phyloP scores from a whole-genome alignment of 2,113 vertebrate genomes.

The Chroicocephalus ridibundus region DNA sequence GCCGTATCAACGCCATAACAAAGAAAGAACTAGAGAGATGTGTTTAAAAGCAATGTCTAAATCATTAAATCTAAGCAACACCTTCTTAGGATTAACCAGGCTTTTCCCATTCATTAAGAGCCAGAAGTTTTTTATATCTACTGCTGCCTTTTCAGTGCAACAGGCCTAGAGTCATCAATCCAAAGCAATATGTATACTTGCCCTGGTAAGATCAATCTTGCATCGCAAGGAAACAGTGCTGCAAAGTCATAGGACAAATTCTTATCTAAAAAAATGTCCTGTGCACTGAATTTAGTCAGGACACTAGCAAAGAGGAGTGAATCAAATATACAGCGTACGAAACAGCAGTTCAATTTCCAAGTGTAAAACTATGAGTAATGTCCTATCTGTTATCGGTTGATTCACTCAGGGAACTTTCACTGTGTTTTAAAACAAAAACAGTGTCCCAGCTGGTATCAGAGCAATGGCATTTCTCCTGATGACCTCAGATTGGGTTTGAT shows the following conservation, averaged over 20 bases:
- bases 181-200: neutral
- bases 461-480: neutral
- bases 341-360: neutral
- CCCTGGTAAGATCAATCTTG: neutral
- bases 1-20: neutral
- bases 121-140: neutral
- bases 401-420: neutral
- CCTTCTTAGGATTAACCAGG: neutral
- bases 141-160: neutral
- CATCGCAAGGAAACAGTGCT: neutral
- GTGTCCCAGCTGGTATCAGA: neutral
- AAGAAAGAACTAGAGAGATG: neutral
- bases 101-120: neutral
- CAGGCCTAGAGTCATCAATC: neutral
- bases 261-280: neutral
- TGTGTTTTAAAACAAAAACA: neutral
- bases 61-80: neutral
- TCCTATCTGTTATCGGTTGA: neutral
- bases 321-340: neutral
- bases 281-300: slow-evolving; percentile 1
- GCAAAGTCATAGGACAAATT: neutral
- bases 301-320: neutral
- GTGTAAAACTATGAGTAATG: slow-evolving; percentile 3
- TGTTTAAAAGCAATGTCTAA: neutral
- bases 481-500: slow-evolving; percentile 13